Evolutionary conservation across 2,113 vertebrate genomes (phyloP).

Genomic region (Muntiacus reevesi): DNA sequence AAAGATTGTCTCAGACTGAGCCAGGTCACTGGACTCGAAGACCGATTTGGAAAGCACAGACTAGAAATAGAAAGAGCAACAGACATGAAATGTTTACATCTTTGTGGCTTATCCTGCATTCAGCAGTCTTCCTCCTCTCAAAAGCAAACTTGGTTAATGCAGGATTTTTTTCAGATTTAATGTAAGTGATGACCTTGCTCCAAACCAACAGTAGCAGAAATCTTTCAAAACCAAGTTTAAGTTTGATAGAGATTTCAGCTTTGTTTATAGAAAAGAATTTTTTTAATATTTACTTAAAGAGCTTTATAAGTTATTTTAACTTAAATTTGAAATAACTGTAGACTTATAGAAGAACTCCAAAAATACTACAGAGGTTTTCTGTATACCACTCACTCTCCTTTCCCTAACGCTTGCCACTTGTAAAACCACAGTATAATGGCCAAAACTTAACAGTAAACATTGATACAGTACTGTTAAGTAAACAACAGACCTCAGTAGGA

Average conservation of each 20-base stretch:
- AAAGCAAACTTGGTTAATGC: not conserved
- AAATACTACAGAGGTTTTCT: not conserved
- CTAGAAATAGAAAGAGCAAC: too few species aligned
- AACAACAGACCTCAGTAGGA: not conserved
- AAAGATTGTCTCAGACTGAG: not conserved
- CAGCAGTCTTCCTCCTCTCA: rapidly evolving
- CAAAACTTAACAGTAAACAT: not conserved
- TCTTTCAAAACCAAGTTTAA: not conserved
- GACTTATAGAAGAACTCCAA: not conserved
- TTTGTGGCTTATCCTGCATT: not conserved
- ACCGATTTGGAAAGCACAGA: not conserved
- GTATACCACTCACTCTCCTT: not conserved
- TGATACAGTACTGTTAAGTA: not conserved
- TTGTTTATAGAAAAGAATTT: not conserved
- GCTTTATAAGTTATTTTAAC: not conserved
- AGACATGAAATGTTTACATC: not conserved
- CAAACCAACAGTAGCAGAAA: not conserved
- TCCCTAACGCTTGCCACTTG: too few species aligned
- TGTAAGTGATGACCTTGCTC: not conserved
- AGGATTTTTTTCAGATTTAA: not conserved
- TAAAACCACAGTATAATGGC: not conserved
- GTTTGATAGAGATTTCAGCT: not conserved
- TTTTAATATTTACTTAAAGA: not conserved
- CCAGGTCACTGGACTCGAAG: not conserved
- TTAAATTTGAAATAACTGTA: not conserved